Evolutionary conservation across 92 coral and sea anemone genomes (phyloP).

Genomic region (Parazoanthus atlanticus): DNA sequence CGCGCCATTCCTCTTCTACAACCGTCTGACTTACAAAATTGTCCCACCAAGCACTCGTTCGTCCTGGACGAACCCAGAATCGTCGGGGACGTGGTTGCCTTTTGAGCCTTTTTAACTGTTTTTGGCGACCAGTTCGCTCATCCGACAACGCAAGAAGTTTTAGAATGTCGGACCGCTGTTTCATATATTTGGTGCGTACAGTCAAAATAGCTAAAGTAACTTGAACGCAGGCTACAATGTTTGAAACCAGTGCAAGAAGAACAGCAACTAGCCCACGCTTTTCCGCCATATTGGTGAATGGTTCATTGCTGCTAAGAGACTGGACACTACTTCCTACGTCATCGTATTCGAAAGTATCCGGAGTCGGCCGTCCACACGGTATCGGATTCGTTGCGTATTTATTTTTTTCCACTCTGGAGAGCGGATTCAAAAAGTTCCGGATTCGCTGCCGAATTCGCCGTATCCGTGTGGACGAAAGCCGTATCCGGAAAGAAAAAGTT

Average conservation of each 20-base stretch:
- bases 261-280: slow-evolving; percentile 33
- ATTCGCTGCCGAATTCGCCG: slow-evolving; percentile 44
- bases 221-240: slow-evolving; percentile 5
- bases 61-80: slow-evolving; percentile 27
- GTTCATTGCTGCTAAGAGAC: slow-evolving; percentile 46
- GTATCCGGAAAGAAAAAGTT: slow-evolving; percentile 56
- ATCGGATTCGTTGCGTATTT: slow-evolving; percentile 50
- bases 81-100: slow-evolving; percentile 25
- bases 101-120: slow-evolving; percentile 26
- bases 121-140: slow-evolving; percentile 30
- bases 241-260: slow-evolving; percentile 19
- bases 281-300: slow-evolving; percentile 47
- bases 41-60: slow-evolving; percentile 28
- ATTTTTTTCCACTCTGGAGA: slow-evolving; percentile 63
- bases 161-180: slow-evolving; percentile 30
- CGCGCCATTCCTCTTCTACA: slow-evolving; percentile 13
- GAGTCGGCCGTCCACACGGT: slow-evolving; percentile 51
- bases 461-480: slow-evolving; percentile 50
- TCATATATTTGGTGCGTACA: slow-evolving; percentile 20
- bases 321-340: slow-evolving; percentile 47
- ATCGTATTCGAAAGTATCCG: slow-evolving; percentile 47
- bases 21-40: neutral
- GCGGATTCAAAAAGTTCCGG: slow-evolving; percentile 55
- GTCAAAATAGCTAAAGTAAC: slow-evolving; percentile 23
- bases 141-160: slow-evolving; percentile 17